Evolutionary conservation across 2,888 invertebrate genomes (phyloP).

Genomic region (Rhamnusium bicolor): DNA sequence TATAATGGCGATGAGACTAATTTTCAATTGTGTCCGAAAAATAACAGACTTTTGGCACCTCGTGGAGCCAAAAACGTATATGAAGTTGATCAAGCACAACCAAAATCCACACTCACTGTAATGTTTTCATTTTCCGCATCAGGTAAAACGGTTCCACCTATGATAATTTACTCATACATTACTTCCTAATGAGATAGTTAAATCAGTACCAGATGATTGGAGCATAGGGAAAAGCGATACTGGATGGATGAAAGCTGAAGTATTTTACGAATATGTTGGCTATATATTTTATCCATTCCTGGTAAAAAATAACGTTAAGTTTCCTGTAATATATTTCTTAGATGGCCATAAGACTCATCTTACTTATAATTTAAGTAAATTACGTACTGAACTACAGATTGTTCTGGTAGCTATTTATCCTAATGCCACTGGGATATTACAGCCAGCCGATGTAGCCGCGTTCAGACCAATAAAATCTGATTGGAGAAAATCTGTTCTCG

Average conservation of each 20-base stretch:
- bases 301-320: not conserved
- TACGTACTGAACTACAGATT: not conserved
- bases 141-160: conserved; percentile 12
- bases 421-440: not conserved
- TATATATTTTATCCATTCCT: not conserved
- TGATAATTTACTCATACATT: conserved; percentile 35
- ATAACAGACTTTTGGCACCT: conserved; percentile 36
- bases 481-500: not conserved
- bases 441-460: not conserved
- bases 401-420: not conserved
- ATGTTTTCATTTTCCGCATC: conserved; percentile 15
- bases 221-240: conserved; percentile 25
- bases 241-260: conserved; percentile 27
- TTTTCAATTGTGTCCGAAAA: conserved; percentile 40
- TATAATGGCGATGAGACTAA: conserved; percentile 48
- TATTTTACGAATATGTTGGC: not conserved
- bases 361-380: not conserved
- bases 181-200: conserved; percentile 24
- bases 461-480: not conserved
- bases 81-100: not conserved
- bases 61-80: conserved; percentile 35
- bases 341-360: not conserved
- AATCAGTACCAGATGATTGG: not conserved
- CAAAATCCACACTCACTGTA: conserved; percentile 26
- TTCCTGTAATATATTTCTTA: not conserved